phyloP scores from a whole-genome alignment of 2,797 vertebrate genomes.

The Meda fulgida region DNA sequence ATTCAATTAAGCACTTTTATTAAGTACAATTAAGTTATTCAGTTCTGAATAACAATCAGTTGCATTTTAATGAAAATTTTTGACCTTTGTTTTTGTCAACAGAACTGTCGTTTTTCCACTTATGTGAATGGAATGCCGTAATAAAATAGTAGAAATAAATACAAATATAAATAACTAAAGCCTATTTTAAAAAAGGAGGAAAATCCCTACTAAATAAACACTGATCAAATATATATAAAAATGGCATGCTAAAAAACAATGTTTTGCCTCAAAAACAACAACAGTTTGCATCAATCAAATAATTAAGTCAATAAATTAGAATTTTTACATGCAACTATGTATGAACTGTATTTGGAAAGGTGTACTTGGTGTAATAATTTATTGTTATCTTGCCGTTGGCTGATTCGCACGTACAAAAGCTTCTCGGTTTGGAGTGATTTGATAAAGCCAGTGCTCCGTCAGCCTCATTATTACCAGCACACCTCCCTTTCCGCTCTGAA shows the following conservation, averaged over 20 bases:
- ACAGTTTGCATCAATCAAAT: too few relatives aligned
- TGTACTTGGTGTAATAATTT: not conserved
- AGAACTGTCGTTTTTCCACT: not conserved
- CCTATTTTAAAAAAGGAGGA: not conserved
- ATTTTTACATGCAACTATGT: not conserved
- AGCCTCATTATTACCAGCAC: not conserved
- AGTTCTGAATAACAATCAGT: not conserved
- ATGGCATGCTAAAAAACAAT: not conserved
- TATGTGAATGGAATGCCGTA: not conserved
- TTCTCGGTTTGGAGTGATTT: not conserved
- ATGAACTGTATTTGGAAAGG: too few relatives aligned
- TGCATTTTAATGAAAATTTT: not conserved
- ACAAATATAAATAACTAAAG: not conserved
- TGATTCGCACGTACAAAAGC: not conserved
- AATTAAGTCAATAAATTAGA: not conserved
- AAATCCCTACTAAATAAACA: not conserved
- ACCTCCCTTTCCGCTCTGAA: not conserved
- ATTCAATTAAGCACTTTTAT: not conserved
- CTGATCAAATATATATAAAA: not conserved
- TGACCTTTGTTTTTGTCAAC: not conserved
- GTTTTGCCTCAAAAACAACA: not conserved
- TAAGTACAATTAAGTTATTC: too few relatives aligned
- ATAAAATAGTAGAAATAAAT: not conserved
- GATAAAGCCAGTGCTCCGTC: not conserved
- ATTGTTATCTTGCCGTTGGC: not conserved